A percentile compares a stretch with the other conserved stretches of the same genome.
These are phyloP conservation scores for Oreochromis tanganicae DNA, from an alignment of 2,113 vertebrate genomes.

Conservation along the genomic window DNA sequence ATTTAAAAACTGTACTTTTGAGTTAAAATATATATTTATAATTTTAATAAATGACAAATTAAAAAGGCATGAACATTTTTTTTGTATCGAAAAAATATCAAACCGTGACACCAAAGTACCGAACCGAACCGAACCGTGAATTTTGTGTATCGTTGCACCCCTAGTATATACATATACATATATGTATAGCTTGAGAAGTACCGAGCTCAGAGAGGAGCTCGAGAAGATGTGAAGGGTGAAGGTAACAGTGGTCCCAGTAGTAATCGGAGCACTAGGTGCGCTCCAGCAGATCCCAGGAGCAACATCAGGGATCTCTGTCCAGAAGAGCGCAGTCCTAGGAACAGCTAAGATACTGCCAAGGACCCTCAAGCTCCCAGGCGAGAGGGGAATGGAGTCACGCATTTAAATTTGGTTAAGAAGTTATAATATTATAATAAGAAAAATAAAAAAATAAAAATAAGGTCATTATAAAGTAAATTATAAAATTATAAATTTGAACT, in stretches of 20 bases:
- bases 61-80: no score
- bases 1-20: no score
- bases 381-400: not conserved
- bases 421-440: not conserved
- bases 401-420: not conserved
- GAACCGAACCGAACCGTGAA: no score
- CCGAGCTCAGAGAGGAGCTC: not conserved
- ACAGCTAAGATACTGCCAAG: not conserved
- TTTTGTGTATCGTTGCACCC: no score
- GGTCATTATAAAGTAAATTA: no score
- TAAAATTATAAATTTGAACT: not conserved
- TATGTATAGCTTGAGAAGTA: not conserved
- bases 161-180: no score
- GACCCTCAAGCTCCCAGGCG: not conserved
- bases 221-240: not conserved
- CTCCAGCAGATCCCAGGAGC: not conserved
- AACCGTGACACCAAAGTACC: no score
- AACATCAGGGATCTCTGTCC: not conserved
- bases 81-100: no score
- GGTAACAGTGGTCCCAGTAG: not conserved
- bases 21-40: no score
- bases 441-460: no score
- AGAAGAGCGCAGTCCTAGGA: not conserved
- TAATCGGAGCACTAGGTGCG: not conserved
- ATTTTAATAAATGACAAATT: no score